These are phyloP conservation scores for Dermatemys mawii DNA, from an alignment of 2,113 vertebrate genomes.

Conservation along the genomic window DNA sequence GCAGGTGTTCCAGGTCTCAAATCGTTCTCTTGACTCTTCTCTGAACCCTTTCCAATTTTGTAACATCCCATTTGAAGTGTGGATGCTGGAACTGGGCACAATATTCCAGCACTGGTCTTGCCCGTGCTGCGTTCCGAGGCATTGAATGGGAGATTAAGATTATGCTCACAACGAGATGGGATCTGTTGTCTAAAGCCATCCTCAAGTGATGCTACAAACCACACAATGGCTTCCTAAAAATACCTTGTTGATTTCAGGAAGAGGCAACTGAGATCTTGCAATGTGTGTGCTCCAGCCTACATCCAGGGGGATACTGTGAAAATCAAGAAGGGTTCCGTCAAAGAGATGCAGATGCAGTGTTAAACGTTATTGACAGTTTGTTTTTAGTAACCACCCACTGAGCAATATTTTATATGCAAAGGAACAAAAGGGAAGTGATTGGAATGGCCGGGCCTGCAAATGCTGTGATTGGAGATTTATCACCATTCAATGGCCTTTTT, in stretches of 20 bases:
- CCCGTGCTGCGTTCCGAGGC: too few species aligned
- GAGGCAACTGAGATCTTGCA: neutral
- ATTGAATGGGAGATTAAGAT: neutral
- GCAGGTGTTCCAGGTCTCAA: neutral
- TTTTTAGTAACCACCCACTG: neutral
- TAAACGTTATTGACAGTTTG: neutral
- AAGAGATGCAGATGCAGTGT: neutral
- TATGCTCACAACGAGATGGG: rapidly evolving
- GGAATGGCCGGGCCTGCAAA: neutral
- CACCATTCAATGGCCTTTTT: neutral
- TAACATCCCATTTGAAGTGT: neutral
- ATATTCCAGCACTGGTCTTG: neutral
- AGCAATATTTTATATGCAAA: neutral
- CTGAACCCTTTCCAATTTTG: neutral
- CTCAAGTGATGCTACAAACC: neutral
- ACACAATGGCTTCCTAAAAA: neutral
- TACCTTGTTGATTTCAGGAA: neutral
- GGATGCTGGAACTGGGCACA: neutral
- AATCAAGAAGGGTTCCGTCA: neutral
- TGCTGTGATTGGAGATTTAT: neutral
- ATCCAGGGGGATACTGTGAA: too few species aligned
- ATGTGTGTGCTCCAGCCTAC: neutral
- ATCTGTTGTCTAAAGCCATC: neutral
- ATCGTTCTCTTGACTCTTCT: neutral
- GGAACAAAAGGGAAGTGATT: neutral